phyloP scores from a whole-genome alignment of 1,140 invertebrate genomes.

The Plectrocnemia conspersa region DNA sequence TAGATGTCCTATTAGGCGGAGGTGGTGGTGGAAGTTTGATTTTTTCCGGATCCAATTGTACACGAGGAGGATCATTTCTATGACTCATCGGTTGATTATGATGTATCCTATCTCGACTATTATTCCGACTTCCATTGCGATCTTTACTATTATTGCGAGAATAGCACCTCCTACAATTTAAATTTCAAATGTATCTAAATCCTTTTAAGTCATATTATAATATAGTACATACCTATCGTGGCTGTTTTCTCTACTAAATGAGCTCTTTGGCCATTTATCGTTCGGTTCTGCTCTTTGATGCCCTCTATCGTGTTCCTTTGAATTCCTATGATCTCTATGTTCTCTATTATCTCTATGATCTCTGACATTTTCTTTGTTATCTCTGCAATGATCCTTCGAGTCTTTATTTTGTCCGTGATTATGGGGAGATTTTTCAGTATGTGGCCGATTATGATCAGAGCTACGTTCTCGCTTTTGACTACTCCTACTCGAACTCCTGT shows the following conservation, averaged over 20 bases:
- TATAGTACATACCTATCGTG: conserved; percentile 24
- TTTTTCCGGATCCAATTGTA: conserved; percentile 22
- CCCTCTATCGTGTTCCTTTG: conserved; percentile 9
- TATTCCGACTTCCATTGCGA: conserved; percentile 17
- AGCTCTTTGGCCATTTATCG: conserved; percentile 25
- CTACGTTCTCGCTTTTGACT: conserved; percentile 27
- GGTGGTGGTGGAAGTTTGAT: conserved; percentile 31
- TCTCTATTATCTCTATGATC: conserved; percentile 18
- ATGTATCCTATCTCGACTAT: conserved; percentile 22
- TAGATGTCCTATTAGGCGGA: conserved; percentile 25
- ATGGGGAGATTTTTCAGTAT: conserved; percentile 28
- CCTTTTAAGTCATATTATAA: background rate
- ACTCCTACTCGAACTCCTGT: conserved; percentile 31
- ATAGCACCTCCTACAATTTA: conserved; percentile 20
- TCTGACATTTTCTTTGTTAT: conserved; percentile 22
- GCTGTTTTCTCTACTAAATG: conserved; percentile 32
- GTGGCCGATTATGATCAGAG: conserved; percentile 10
- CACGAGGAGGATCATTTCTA: background rate
- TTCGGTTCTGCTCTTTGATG: conserved; percentile 21
- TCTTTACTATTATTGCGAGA: conserved; percentile 30
- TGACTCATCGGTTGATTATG: background rate
- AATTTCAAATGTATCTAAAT: background rate
- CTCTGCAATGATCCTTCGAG: conserved; percentile 22
- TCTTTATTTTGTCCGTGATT: conserved; percentile 22
- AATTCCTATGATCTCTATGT: conserved; percentile 14